A percentile compares a stretch with the other conserved stretches of the same genome.
Conservation (phyloP, 2,797 vertebrate species). For the Pangasius krempfi region DNA sequence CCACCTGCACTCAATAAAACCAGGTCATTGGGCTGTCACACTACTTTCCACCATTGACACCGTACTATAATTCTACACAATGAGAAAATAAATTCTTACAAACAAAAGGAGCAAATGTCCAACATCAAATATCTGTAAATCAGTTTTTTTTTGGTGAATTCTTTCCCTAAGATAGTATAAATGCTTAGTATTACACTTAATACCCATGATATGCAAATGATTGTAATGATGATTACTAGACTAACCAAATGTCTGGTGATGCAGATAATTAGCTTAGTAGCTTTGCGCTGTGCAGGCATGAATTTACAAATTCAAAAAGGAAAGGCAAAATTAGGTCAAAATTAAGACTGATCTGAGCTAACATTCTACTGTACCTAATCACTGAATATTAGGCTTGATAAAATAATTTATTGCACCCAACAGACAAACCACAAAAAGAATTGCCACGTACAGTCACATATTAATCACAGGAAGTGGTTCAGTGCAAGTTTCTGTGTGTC, state of each 20-base stretch:
- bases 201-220: background rate
- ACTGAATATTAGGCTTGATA: background rate
- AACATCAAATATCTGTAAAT: background rate
- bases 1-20: background rate
- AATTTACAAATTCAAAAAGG: background rate
- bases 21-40: background rate
- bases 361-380: background rate
- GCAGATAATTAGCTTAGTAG: background rate
- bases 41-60: background rate
- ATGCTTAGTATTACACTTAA: background rate
- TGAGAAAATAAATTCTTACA: background rate
- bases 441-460: background rate
- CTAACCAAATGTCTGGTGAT: background rate
- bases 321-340: background rate
- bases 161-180: background rate
- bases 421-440: background rate
- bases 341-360: background rate
- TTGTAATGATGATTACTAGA: background rate
- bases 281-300: background rate
- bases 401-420: background rate
- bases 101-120: background rate
- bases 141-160: background rate
- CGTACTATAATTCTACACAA: background rate
- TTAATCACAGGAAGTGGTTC: constrained; percentile 12
- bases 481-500: background rate